A percentile compares a stretch with the other conserved stretches of the same genome.
Evolutionary conservation across 2,797 vertebrate species (phyloP).

Genomic region (Agapornis canus): DNA sequence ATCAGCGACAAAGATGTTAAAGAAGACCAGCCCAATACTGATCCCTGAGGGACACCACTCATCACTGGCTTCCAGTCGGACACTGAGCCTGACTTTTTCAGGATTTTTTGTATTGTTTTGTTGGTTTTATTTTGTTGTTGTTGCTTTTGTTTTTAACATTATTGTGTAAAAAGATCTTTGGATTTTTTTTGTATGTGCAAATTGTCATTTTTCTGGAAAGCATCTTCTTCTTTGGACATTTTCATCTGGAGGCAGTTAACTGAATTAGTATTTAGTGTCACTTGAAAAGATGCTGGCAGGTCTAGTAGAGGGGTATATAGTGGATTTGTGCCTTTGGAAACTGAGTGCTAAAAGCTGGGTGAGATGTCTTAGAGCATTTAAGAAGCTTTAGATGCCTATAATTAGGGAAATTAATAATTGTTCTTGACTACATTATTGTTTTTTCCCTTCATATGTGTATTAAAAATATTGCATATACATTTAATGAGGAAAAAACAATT

Average conservation of each 20-base stretch:
- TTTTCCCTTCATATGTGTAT: neutral
- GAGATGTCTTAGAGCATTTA: neutral
- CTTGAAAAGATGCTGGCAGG: neutral
- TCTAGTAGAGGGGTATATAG: neutral
- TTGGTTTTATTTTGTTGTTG: no score
- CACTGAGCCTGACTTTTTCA: neutral
- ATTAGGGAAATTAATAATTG: neutral
- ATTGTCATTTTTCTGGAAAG: neutral
- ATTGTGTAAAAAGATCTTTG: neutral
- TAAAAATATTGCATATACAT: neutral
- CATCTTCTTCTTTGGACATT: neutral
- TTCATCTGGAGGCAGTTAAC: neutral
- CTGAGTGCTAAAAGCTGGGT: neutral
- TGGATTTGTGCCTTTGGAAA: neutral
- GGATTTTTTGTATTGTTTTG: neutral
- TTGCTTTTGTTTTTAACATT: neutral
- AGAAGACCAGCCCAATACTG: no score
- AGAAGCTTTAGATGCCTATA: neutral
- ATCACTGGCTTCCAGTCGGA: no score
- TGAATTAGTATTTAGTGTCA: neutral
- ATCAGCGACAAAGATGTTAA: no score
- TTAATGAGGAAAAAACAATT: neutral
- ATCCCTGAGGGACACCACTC: no score
- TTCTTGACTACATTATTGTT: rapidly evolving
- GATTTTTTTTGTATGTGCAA: neutral